Evolutionary conservation across 53 echinoderm and acorn worm genomes (phyloP).

Genomic region (Arbacia lixula): DNA sequence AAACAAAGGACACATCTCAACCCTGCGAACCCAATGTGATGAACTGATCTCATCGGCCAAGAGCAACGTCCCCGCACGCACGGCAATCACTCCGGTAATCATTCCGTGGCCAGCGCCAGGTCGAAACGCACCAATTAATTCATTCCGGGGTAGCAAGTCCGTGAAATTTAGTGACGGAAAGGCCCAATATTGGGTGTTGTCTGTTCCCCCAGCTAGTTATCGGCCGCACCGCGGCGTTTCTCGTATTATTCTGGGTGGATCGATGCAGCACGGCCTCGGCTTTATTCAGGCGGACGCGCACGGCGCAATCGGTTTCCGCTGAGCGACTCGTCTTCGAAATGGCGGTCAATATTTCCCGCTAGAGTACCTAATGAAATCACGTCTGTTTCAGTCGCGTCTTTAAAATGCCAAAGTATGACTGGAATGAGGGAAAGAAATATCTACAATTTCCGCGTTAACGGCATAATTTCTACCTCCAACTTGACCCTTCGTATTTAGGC

Average conservation of each 20-base stretch:
- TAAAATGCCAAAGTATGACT: not conserved
- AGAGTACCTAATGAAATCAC: conserved; percentile 16
- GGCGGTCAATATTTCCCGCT: conserved; percentile 9
- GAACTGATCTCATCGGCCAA: no score
- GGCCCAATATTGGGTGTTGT: conserved; percentile 11
- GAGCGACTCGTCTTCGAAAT: not conserved
- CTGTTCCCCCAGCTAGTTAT: not conserved
- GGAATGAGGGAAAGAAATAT: not conserved
- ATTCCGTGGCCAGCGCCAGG: no score
- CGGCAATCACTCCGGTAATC: no score
- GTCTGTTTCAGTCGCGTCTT: no score
- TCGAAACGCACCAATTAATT: conserved; percentile 14
- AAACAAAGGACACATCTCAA: no score
- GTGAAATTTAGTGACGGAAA: conserved; percentile 7
- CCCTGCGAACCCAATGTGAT: no score
- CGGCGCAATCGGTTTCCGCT: conserved; percentile 16
- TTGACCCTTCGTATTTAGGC: no score
- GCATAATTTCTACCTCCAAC: no score
- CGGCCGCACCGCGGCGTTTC: not conserved
- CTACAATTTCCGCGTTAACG: no score
- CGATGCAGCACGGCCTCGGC: conserved; percentile 2
- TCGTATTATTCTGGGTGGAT: not conserved
- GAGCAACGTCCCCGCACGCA: no score
- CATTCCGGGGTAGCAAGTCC: conserved; percentile 11
- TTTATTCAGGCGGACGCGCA: not conserved